These are phyloP conservation scores for human (Homo sapiens) DNA, from an alignment of 2,113 vertebrate genomes.

Conservation along the genomic window GRCh38 chr1:54880001-54880500, in stretches of 20 bases:
- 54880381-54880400: not conserved
- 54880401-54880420: not conserved
- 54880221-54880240: not conserved
- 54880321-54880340: not conserved
- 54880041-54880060: not conserved
- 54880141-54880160: not conserved
- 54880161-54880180: not conserved
- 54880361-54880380: not conserved
- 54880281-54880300: not conserved
- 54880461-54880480: not conserved
- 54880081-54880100: not conserved
- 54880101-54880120: not conserved
- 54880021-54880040: not conserved
- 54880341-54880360: not conserved
- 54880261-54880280: slow-evolving; percentile 23
- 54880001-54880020: not conserved
- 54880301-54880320: not conserved
- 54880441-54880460: not conserved
- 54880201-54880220: not conserved
- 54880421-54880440: not conserved
- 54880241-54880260: not conserved
- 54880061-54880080: not conserved
- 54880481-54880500: not conserved
- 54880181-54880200: not conserved
- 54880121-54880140: not conserved